phyloP scores from a whole-genome alignment of 2,797 vertebrate genomes.

The Sebastes variabilis region DNA sequence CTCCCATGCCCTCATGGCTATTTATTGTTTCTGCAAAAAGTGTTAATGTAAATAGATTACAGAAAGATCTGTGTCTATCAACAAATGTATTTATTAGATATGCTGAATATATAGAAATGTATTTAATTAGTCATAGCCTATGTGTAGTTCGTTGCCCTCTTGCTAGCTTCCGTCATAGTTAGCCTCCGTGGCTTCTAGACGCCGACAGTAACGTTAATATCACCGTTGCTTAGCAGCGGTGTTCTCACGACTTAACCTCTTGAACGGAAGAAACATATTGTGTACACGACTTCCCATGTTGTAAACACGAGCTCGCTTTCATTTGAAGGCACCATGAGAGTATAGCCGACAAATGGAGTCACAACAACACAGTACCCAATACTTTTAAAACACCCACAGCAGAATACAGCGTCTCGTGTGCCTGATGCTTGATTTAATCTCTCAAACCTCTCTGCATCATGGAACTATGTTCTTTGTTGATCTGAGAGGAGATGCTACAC shows the following conservation, averaged over 20 bases:
- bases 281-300: no score
- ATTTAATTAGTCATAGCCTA: conserved; percentile 81
- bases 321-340: no score
- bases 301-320: no score
- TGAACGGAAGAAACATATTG: no score
- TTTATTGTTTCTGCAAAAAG: conserved; percentile 76
- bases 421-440: not conserved
- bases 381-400: not conserved
- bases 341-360: not conserved
- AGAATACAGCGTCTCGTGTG: not conserved
- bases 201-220: no score
- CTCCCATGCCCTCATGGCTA: conserved; percentile 68
- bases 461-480: not conserved
- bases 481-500: not conserved
- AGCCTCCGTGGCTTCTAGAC: no score
- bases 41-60: conserved; percentile 84
- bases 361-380: not conserved
- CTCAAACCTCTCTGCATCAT: not conserved
- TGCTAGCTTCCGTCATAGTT: no score
- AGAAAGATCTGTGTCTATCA: conserved; percentile 81
- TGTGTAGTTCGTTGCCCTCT: conserved; percentile 31
- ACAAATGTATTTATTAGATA: conserved; percentile 87
- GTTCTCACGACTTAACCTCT: no score
- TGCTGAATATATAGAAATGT: conserved; percentile 78
- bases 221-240: no score